A percentile compares a stretch with the other conserved stretches of the same genome.
Conservation (phyloP, 2,113 vertebrate genomes). For the Tachuris rubrigastra region DNA sequence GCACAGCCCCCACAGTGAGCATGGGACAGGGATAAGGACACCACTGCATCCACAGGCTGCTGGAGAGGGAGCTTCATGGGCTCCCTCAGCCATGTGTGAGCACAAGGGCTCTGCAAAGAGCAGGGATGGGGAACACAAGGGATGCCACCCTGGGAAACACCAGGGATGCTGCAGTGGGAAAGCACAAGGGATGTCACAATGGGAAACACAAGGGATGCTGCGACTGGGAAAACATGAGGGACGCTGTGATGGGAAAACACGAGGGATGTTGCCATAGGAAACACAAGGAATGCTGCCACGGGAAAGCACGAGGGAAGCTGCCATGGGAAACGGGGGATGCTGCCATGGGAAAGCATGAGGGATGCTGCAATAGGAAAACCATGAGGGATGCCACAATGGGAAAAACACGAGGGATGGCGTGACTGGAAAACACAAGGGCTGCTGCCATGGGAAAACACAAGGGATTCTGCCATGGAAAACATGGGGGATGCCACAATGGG, state of each 20-base stretch:
- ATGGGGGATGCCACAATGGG: not conserved
- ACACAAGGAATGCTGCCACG: not conserved
- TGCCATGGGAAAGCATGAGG: not conserved
- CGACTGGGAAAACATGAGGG: not conserved
- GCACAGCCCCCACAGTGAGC: accelerated
- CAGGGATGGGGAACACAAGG: not conserved
- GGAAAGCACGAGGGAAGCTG: not conserved
- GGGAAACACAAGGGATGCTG: not conserved
- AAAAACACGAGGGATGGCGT: not conserved
- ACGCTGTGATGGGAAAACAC: not conserved
- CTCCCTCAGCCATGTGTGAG: not conserved
- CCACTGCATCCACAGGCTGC: not conserved
- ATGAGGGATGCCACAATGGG: not conserved
- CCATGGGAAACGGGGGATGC: not conserved
- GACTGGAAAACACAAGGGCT: not conserved
- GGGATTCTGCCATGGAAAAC: not conserved
- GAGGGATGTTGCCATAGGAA: not conserved
- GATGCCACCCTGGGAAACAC: not conserved
- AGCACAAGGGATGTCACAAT: not conserved
- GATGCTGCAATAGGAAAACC: no score
- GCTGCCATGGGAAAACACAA: not conserved
- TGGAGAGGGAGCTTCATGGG: not conserved
- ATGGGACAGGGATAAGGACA: not conserved
- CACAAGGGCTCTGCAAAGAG: not conserved
- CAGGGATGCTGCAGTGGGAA: not conserved